These are phyloP conservation scores for Lithobates sylvaticus DNA, from an alignment of 2,797 vertebrate genomes.

Conservation along the genomic window DNA sequence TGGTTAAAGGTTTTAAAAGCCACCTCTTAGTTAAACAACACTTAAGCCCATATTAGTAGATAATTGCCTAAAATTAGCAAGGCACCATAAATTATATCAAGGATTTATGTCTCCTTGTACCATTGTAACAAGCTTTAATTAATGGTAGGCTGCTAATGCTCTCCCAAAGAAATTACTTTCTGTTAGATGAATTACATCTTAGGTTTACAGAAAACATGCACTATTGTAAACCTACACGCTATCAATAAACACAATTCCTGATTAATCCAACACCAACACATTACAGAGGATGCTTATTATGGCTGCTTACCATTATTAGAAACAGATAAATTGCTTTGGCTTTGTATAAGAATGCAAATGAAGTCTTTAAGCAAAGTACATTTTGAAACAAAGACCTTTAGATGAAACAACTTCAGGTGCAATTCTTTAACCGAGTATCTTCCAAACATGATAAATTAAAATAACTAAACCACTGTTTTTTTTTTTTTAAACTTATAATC, in stretches of 20 bases:
- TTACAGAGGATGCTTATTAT: constrained; percentile 47
- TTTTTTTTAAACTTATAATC: not conserved
- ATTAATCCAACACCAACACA: constrained; percentile 57
- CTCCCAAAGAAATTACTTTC: constrained; percentile 81
- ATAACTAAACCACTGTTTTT: too few relatives aligned
- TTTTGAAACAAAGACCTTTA: constrained; percentile 12
- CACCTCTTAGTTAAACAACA: constrained; percentile 78
- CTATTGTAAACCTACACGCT: constrained; percentile 72
- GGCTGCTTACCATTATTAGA: constrained; percentile 51
- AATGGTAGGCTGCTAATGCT: constrained; percentile 79
- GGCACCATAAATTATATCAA: constrained; percentile 80
- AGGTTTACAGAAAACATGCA: constrained; percentile 74
- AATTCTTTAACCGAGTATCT: not conserved
- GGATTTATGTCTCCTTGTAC: constrained; percentile 78
- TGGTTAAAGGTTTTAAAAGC: constrained; percentile 76
- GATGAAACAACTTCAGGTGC: not conserved
- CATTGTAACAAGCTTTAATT: constrained; percentile 82
- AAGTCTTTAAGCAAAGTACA: not conserved
- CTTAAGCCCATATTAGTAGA: constrained; percentile 79
- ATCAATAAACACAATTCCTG: constrained; percentile 68
- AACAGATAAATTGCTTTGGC: constrained; percentile 48
- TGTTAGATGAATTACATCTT: constrained; percentile 75
- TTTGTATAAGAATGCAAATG: constrained; percentile 42
- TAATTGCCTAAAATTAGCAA: constrained; percentile 83
- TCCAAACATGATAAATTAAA: not conserved